Evolutionary conservation across 2,888 invertebrate species (phyloP).

Genomic region (Philonicus albiceps): DNA sequence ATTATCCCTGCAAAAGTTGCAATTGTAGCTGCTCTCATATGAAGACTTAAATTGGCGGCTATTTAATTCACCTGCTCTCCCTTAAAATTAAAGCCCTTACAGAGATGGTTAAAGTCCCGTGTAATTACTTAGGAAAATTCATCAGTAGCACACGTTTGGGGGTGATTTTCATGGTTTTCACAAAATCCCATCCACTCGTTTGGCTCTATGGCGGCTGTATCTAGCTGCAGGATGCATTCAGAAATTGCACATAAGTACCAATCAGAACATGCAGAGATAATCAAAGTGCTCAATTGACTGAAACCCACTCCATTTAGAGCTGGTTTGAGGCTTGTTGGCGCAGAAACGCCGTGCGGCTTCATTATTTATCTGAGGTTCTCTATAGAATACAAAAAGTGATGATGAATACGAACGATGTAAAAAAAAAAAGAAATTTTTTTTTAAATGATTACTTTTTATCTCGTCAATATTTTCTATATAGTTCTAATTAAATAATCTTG

Average conservation of each 20-base stretch:
- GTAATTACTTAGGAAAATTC: background rate
- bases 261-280: background rate
- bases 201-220: background rate
- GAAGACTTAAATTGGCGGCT: background rate
- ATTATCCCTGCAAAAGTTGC: background rate
- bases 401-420: background rate
- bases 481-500: background rate
- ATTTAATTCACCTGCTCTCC: background rate
- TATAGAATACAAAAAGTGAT: background rate
- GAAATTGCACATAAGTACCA: background rate
- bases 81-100: background rate
- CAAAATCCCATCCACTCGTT: background rate
- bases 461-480: background rate
- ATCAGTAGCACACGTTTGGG: background rate
- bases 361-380: background rate
- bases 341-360: background rate
- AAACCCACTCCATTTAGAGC: background rate
- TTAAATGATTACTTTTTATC: background rate
- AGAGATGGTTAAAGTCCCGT: background rate
- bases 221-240: background rate
- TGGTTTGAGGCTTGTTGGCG: background rate
- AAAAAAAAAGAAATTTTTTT: background rate
- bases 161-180: background rate
- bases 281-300: background rate
- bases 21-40: background rate